These are phyloP conservation scores for Oscheius onirici DNA, from an alignment of 2,888 invertebrate genomes.

Conservation along the genomic window DNA sequence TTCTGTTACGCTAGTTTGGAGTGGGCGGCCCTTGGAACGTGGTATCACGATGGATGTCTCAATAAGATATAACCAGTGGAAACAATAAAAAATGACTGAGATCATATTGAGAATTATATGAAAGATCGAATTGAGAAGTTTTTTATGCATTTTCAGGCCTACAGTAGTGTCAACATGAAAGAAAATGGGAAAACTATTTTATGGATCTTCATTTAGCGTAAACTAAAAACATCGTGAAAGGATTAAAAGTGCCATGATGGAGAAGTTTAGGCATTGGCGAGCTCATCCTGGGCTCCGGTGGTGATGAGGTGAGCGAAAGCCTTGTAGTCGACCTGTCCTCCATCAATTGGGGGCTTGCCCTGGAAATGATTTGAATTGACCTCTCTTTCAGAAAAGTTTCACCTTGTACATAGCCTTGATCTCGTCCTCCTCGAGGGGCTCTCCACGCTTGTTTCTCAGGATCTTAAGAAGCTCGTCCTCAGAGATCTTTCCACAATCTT, in stretches of 20 bases:
- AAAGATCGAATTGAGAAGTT: no score
- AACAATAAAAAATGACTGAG: no score
- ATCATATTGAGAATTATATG: no score
- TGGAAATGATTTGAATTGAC: neutral
- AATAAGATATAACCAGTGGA: no score
- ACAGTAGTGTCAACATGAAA: no score
- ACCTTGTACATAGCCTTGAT: constrained; percentile 66
- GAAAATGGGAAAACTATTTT: constrained; percentile 3
- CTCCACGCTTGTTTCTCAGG: constrained; percentile 71
- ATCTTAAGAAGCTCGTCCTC: constrained; percentile 73
- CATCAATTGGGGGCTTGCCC: constrained; percentile 73
- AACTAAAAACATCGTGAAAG: neutral
- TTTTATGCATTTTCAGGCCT: no score
- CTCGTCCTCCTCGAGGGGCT: constrained; percentile 71
- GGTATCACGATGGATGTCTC: no score
- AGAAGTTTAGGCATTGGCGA: constrained; percentile 57
- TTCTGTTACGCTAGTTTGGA: no score
- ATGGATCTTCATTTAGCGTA: constrained; percentile 28
- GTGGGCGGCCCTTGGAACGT: no score
- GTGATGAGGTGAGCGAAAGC: constrained; percentile 75
- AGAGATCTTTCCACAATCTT: constrained; percentile 73
- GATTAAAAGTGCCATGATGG: neutral
- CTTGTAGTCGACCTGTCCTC: constrained; percentile 74
- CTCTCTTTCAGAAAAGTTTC: neutral
- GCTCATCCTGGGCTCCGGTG: constrained; percentile 74